Base-by-base conservation (phyloP, 1,140 invertebrate genomes). In the Sarcophaga bullata region DNA sequence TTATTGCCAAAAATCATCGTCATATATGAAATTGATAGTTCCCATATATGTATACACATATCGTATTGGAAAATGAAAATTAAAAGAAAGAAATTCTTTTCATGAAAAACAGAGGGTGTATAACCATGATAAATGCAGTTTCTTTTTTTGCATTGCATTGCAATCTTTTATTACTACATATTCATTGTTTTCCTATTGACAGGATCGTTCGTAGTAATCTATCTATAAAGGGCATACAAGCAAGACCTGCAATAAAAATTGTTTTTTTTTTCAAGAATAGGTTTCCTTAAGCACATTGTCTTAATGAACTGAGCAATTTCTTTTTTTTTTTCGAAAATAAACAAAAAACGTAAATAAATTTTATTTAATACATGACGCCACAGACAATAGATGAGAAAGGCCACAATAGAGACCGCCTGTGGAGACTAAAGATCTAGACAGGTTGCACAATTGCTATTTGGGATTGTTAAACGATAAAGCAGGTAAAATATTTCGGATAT, bases 361-460 rank as follows among this genome's bases (percentile, higher is more conserved):
- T 62, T 62, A 7, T 62, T 62, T 68, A 68, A 17, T 68, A 25
- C 19, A 49, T 78, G 75, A 78, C 75, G 75, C 75, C 75, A 78
- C 48, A 8, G 50, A 78, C 75, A 78, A 78, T 25, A 78, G 75
- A 49, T 0, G 3, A 13, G 58, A 37, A 37, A 37, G 25, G 25
- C 25, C 25, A n/a, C 15, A 75, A 48, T 15, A n/a, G 6, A 47
- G 73, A 50, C 48, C 75, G 62, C 75, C 75, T 78, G 75, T 19
- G 48, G 48, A 11, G 75, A 8, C 0, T 54, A 15, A 48, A 13
- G 37, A 75, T 75, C 73, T 50, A 78, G 75, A 78, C 75, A 78
- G 75, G 75, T 78, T 78, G 73, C n/a, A 50, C 75, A 78, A 78
- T 78, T 78, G 75, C 48, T 37, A 37, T 37, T 37, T 37, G 25